phyloP scores from a whole-genome alignment of 37 sponge, comb jelly and placozoan genomes.

The Chondrosia reniformis region DNA sequence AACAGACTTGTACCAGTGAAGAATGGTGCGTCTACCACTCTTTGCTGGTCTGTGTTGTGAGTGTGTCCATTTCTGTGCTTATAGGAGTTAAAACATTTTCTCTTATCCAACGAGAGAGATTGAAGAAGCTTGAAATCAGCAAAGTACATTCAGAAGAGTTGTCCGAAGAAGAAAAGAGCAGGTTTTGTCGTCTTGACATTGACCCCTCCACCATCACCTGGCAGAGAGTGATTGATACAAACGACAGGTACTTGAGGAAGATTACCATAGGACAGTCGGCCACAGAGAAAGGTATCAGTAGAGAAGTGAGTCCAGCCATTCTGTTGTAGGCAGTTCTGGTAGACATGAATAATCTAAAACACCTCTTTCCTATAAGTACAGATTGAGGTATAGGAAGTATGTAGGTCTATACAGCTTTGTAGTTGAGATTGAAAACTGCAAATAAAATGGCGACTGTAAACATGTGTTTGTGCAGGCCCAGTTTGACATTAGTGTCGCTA shows the following conservation, averaged over 20 bases:
- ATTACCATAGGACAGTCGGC: conserved; percentile 84
- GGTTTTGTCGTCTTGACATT: conserved; percentile 83
- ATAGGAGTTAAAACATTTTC: conserved; percentile 58
- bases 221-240: conserved; percentile 97
- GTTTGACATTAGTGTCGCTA: conserved; percentile 96
- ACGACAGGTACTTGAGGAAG: conserved; percentile 89
- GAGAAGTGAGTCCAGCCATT: conserved; percentile 92
- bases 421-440: too few species aligned
- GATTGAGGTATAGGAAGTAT: too few species aligned
- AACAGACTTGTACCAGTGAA: conserved; percentile 61
- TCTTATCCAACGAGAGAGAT: conserved; percentile 63
- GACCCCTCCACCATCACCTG: conserved; percentile 93
- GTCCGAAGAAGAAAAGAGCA: conserved; percentile 55
- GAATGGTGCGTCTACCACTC: too few species aligned
- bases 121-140: conserved; percentile 81
- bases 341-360: too few species aligned
- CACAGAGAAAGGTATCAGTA: conserved; percentile 85
- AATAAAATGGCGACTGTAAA: too few species aligned
- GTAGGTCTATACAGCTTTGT: too few species aligned
- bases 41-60: too few species aligned
- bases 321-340: too few species aligned
- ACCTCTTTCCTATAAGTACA: too few species aligned
- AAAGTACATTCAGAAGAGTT: conserved; percentile 63
- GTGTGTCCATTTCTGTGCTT: too few species aligned
- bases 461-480: conserved; percentile 65